Conservation (phyloP, 1,140 invertebrate genomes). For the Heterodera schachtii region DNA sequence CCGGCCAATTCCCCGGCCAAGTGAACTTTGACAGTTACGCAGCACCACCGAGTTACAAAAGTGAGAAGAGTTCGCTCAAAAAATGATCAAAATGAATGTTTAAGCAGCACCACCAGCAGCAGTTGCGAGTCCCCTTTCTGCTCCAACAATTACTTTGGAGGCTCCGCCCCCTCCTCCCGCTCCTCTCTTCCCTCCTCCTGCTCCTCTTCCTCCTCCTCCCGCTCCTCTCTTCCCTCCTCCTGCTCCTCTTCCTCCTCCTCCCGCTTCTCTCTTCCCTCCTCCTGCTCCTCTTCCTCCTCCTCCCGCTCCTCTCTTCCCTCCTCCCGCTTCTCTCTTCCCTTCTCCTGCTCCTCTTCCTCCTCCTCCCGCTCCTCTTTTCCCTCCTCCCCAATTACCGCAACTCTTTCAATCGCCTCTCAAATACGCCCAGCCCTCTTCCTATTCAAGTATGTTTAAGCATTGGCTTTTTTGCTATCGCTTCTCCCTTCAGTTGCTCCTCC, state of each 20-base stretch:
- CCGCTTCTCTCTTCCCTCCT: background rate
- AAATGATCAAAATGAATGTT: background rate
- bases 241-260: slow-evolving; percentile 4
- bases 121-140: background rate
- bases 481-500: slow-evolving; percentile 14
- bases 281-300: slow-evolving; percentile 7
- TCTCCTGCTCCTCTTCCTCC: background rate
- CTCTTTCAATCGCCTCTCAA: background rate
- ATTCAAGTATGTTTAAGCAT: background rate
- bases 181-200: background rate
- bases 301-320: background rate
- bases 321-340: background rate
- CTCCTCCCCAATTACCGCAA: background rate
- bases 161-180: slow-evolving; percentile 19
- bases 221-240: background rate
- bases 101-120: background rate
- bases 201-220: background rate
- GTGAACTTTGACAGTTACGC: slow-evolving; percentile 12
- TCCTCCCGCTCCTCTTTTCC: background rate
- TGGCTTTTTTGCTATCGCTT: background rate
- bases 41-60: slow-evolving; percentile 17
- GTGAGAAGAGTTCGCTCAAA: background rate
- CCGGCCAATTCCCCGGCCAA: slow-evolving; percentile 10
- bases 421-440: background rate
- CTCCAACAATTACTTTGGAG: background rate